Percentiles rank a stretch among this genome's conserved stretches.
These are phyloP conservation scores for Protobothrops flavoviridis DNA, from an alignment of 2,113 vertebrate species.

Conservation along the genomic window DNA sequence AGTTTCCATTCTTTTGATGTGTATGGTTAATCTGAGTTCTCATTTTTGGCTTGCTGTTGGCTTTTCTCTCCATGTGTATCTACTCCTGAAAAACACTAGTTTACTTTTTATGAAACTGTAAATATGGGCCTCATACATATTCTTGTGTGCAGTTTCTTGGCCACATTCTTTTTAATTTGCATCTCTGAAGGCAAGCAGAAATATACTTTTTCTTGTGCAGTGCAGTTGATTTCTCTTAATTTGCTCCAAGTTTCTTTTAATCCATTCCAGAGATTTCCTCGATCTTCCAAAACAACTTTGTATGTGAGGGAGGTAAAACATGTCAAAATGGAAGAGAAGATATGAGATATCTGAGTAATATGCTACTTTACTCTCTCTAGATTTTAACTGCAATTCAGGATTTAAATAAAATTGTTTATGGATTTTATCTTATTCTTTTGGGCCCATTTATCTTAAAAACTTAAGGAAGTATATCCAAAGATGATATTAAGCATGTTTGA, in stretches of 20 bases:
- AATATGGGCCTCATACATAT: background rate
- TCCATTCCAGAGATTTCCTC: background rate
- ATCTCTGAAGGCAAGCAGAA: background rate
- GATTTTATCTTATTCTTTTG: background rate
- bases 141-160: background rate
- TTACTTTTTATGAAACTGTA: background rate
- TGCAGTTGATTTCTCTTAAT: background rate
- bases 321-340: background rate
- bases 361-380: background rate
- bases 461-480: background rate
- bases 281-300: background rate
- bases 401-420: background rate
- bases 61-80: background rate
- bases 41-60: background rate
- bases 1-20: background rate
- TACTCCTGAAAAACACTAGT: background rate
- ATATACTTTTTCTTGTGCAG: background rate
- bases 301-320: background rate
- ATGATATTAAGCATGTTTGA: background rate
- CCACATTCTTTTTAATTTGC: background rate
- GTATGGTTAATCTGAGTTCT: background rate
- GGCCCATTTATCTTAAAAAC: background rate
- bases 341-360: background rate
- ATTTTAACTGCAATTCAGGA: background rate
- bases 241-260: background rate